Base-by-base conservation (phyloP, 2,797 vertebrate species). In the Taenioides sp. region DNA sequence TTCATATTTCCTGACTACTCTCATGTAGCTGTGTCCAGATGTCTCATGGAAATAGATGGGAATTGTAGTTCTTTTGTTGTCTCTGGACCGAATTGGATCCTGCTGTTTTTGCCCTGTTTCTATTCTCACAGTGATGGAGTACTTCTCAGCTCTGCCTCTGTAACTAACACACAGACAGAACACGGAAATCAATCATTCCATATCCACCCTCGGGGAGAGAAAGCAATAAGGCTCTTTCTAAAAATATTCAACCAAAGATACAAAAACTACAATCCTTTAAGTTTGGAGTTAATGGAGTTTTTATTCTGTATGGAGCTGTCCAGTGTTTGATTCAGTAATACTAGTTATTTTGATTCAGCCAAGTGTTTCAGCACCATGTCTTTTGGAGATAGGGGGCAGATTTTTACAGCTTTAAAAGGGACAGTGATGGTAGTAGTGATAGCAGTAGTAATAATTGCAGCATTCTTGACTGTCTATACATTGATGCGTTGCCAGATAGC, bases 141-240 rank as follows among this genome's bases (percentile, higher is more conserved):
- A 70, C 67, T 43, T 43, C 54, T 16, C 55, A 17, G 23, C 70
- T 74, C 70, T 55, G 34, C 69, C 62, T 77, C 65, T 66, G 70
- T 69, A 18, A 65, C 68, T 76, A 65, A 72, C 69, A 28, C 60
- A 73, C 57, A 75, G n/a, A 70, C 60, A 74, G 60, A 47, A 80
- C 28, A 73, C 70, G 52, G 47, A 70, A 66, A 78, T 78, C 63
- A 27, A 71, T 77, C 71, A 63, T 63, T 60, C 78, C 47, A 28
- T 74, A 34, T 75, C 47, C 77, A 65, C 58, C 28, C 59, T 69
- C 69, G 57, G 55, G 70, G 65, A 71, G 50, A 52, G 65, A 79
- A 72, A 70, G 22, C 47, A 66, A 60, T 23, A 52, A 27, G 70
- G 7, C 59, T 28, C 22, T 49, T 68, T 34, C 70, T 43, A 60